These are phyloP conservation scores for Odontomachus brunneus DNA, from an alignment of 1,140 invertebrate species.

Conservation along the genomic window DNA sequence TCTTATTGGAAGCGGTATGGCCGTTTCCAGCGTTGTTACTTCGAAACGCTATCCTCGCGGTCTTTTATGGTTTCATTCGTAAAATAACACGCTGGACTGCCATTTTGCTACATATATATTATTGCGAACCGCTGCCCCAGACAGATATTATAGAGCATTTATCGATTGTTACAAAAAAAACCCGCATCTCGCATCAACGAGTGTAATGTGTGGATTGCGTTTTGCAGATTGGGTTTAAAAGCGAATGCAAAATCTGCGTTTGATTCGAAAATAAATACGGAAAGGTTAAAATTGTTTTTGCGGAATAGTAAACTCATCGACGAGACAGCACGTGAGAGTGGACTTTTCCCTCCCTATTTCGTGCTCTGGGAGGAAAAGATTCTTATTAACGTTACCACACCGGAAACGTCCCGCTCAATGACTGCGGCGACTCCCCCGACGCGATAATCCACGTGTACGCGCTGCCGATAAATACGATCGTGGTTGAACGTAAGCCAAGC, in stretches of 20 bases:
- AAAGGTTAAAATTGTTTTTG: too few relatives aligned
- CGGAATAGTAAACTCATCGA: too few relatives aligned
- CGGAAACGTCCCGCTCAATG: neutral
- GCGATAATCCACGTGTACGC: neutral
- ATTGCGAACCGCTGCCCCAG: neutral
- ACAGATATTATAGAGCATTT: neutral
- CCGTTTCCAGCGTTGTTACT: neutral
- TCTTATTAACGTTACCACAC: too few relatives aligned
- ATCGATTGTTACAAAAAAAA: neutral
- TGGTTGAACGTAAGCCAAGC: neutral
- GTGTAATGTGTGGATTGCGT: neutral
- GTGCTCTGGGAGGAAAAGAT: too few relatives aligned
- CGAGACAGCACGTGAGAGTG: too few relatives aligned
- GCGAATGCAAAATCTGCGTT: neutral
- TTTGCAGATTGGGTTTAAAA: neutral
- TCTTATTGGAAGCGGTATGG: neutral
- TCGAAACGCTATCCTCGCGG: neutral
- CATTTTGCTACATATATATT: neutral
- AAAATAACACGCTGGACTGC: neutral
- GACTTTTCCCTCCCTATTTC: too few relatives aligned
- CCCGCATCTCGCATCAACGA: neutral
- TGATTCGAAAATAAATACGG: slow-evolving; percentile 6
- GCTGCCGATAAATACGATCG: neutral
- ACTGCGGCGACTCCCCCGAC: neutral
- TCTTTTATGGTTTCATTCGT: slow-evolving; percentile 4